A percentile compares a stretch with the other conserved stretches of the same genome.
Evolutionary conservation across 2,113 vertebrate genomes (phyloP).

Genomic region (Hystrix brachyura): DNA sequence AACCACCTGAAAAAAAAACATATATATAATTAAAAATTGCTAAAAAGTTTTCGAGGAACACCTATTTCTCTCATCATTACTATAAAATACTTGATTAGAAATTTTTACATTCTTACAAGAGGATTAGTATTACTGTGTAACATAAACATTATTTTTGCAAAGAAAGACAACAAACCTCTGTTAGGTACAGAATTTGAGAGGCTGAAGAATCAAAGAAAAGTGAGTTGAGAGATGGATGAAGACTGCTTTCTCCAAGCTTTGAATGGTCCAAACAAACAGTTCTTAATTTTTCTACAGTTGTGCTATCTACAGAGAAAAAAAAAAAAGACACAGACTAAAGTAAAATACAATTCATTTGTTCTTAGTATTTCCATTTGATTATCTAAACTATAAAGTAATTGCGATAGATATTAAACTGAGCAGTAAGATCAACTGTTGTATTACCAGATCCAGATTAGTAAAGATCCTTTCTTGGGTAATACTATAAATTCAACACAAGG

Average conservation of each 20-base stretch:
- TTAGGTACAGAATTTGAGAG: conserved; percentile 99
- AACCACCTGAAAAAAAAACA: conserved; percentile 91
- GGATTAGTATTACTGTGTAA: too few relatives aligned
- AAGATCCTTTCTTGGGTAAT: too few relatives aligned
- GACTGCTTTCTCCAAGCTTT: conserved; percentile 98
- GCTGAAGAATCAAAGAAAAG: conserved; percentile 99
- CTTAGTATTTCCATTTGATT: neutral
- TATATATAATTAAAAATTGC: conserved; percentile 28
- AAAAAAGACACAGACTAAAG: conserved; percentile 29
- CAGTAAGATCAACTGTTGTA: too few relatives aligned
- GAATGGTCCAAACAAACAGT: conserved; percentile 98
- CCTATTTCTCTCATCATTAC: too few relatives aligned
- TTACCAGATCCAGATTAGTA: too few relatives aligned
- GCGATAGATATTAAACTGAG: too few relatives aligned
- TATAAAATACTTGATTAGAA: too few relatives aligned
- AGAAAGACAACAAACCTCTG: conserved; percentile 92
- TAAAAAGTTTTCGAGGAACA: neutral
- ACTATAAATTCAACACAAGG: too few relatives aligned
- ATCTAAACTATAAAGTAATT: neutral
- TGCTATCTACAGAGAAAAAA: conserved; percentile 93
- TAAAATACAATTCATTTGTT: neutral
- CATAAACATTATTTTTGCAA: too few relatives aligned
- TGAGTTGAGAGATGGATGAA: conserved; percentile 97
- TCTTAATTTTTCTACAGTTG: conserved; percentile 97
- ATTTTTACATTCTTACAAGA: too few relatives aligned